Conservation (phyloP, 2,797 vertebrate species). For the Petrocephalus schoutedeni region DNA sequence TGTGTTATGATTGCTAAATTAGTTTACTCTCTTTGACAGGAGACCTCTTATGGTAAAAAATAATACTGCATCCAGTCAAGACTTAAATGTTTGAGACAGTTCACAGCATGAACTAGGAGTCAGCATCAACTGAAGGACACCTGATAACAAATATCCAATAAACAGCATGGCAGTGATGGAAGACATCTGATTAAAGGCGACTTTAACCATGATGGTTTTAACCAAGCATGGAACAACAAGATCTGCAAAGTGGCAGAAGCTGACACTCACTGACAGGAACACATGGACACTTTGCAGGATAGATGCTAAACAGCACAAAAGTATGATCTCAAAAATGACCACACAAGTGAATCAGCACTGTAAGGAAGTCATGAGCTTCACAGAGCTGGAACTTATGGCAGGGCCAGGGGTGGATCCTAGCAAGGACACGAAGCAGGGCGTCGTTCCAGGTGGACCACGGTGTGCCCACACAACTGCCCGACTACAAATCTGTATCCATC, state of each 20-base stretch:
- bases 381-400: neutral
- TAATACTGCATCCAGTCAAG: neutral
- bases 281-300: neutral
- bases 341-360: neutral
- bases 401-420: neutral
- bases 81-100: neutral
- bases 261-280: neutral
- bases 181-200: neutral
- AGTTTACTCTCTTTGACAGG: neutral
- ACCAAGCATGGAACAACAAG: neutral
- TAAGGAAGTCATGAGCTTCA: neutral
- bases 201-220: neutral
- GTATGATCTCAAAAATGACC: neutral
- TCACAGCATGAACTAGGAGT: neutral
- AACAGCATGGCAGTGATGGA: neutral
- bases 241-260: neutral
- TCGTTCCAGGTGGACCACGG: neutral
- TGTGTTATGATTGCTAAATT: neutral
- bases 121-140: neutral
- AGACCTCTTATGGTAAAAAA: neutral
- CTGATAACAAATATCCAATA: neutral
- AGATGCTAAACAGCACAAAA: neutral
- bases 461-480: neutral
- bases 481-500: neutral
- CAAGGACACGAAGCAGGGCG: neutral